Evolutionary conservation across 2,888 invertebrate genomes (phyloP).

Genomic region (Hypomecis punctinalis): DNA sequence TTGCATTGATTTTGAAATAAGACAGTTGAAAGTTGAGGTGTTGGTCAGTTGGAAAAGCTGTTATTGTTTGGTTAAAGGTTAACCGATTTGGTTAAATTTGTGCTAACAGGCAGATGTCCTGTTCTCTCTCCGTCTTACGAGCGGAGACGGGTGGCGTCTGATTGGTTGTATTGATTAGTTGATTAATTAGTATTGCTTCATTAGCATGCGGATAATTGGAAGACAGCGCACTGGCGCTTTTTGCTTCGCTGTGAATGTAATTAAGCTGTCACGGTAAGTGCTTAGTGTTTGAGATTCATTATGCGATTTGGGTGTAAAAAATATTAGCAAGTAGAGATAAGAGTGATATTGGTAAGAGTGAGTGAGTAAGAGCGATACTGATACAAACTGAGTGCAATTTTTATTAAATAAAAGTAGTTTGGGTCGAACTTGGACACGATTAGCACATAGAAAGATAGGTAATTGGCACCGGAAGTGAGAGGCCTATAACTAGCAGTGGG

Average conservation of each 20-base stretch:
- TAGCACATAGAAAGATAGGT: too few relatives aligned
- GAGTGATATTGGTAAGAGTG: too few relatives aligned
- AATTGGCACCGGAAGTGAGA: too few relatives aligned
- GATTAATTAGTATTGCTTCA: constrained; percentile 62
- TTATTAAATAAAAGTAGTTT: neutral
- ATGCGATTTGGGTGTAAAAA: neutral
- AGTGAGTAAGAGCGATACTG: neutral
- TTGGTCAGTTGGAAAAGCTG: constrained; percentile 82
- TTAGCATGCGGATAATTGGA: constrained; percentile 62
- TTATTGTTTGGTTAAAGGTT: constrained; percentile 84
- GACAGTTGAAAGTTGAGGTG: constrained; percentile 43
- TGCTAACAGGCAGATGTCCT: constrained; percentile 80
- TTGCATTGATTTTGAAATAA: constrained; percentile 28
- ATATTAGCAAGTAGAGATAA: neutral
- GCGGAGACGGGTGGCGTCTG: constrained; percentile 50
- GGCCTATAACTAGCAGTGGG: too few relatives aligned
- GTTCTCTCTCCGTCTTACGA: constrained; percentile 61
- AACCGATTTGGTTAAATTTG: constrained; percentile 85
- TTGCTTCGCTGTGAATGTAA: constrained; percentile 22
- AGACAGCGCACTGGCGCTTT: constrained; percentile 43
- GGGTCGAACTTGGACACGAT: too few relatives aligned
- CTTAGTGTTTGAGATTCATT: constrained; percentile 10
- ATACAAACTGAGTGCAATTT: neutral
- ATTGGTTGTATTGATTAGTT: constrained; percentile 75
- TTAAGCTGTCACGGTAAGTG: constrained; percentile 28